These are phyloP conservation scores for Erebia palarica DNA, from an alignment of 2,888 invertebrate species.

Conservation along the genomic window DNA sequence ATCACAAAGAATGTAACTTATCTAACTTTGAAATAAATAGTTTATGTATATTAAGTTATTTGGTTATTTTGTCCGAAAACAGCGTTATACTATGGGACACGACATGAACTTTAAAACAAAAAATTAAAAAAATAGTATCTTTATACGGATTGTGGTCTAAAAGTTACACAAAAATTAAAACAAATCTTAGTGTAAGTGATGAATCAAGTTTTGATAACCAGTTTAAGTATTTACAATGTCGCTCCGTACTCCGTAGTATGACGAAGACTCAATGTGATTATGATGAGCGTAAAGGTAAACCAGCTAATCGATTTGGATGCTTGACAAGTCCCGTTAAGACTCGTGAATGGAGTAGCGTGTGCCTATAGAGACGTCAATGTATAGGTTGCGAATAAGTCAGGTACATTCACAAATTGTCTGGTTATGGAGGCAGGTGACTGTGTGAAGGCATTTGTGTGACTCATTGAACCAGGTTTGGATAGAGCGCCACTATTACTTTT, in stretches of 20 bases:
- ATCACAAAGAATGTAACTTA: too few relatives aligned
- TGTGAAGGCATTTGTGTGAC: conserved; percentile 58
- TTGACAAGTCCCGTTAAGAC: conserved; percentile 25
- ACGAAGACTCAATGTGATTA: conserved; percentile 32
- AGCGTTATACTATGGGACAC: too few relatives aligned
- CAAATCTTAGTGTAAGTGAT: conserved; percentile 15
- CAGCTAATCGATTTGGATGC: conserved; percentile 10
- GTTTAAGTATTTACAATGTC: conserved; percentile 32
- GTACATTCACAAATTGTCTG: conserved; percentile 38
- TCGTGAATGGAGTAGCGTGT: conserved; percentile 3
- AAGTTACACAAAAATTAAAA: background rate
- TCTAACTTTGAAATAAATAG: too few relatives aligned
- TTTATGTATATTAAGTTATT: too few relatives aligned
- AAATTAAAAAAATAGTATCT: background rate
- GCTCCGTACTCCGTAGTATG: conserved; percentile 31
- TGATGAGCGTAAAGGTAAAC: conserved; percentile 26
- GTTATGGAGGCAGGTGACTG: conserved; percentile 47
- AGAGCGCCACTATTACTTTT: conserved; percentile 34
- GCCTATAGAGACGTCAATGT: conserved; percentile 39
- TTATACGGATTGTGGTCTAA: background rate
- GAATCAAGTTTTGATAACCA: conserved; percentile 36
- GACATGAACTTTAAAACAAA: background rate
- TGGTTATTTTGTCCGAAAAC: too few relatives aligned
- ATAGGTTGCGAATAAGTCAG: conserved; percentile 32
- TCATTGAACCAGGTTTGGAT: conserved; percentile 42